Evolutionary conservation across 2,797 vertebrate genomes (phyloP).

Genomic region (Thalassophryne amazonica): DNA sequence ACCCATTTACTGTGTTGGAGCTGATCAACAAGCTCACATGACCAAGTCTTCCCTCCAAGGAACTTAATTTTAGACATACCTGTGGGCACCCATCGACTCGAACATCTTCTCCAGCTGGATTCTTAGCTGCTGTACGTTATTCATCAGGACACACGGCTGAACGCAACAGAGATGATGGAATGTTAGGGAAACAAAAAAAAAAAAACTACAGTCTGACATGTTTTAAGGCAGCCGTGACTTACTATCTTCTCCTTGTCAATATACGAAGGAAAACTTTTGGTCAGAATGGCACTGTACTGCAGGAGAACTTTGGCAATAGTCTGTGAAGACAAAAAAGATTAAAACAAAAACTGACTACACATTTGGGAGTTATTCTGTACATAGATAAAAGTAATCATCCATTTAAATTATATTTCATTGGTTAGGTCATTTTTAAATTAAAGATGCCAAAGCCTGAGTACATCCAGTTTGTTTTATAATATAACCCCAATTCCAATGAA

Average conservation of each 20-base stretch:
- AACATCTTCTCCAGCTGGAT: conserved; percentile 99
- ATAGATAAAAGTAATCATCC: too few species aligned
- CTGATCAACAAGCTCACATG: too few species aligned
- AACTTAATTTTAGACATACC: conserved; percentile 82
- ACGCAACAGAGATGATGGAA: not conserved
- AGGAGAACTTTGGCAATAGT: conserved; percentile 96
- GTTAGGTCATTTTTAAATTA: too few species aligned
- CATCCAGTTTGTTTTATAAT: too few species aligned
- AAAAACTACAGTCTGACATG: not conserved
- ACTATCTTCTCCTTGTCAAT: conserved; percentile 96
- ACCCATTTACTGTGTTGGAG: too few species aligned
- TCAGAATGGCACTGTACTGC: conserved; percentile 92
- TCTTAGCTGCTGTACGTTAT: conserved; percentile 94
- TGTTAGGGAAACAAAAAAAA: not conserved
- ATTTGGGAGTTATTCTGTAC: too few species aligned
- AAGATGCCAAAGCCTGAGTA: too few species aligned
- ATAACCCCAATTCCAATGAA: too few species aligned
- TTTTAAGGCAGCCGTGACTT: conserved; percentile 50
- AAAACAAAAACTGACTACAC: not conserved
- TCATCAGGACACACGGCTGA: conserved; percentile 96
- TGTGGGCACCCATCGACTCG: conserved; percentile 97
- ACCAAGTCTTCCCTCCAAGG: too few species aligned
- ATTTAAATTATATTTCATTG: too few species aligned
- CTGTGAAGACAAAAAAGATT: conserved; percentile 64
- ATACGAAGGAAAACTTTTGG: conserved; percentile 88